These are phyloP conservation scores for Mormyrops boulengeri DNA, from an alignment of 2,797 vertebrate genomes.

Conservation along the genomic window DNA sequence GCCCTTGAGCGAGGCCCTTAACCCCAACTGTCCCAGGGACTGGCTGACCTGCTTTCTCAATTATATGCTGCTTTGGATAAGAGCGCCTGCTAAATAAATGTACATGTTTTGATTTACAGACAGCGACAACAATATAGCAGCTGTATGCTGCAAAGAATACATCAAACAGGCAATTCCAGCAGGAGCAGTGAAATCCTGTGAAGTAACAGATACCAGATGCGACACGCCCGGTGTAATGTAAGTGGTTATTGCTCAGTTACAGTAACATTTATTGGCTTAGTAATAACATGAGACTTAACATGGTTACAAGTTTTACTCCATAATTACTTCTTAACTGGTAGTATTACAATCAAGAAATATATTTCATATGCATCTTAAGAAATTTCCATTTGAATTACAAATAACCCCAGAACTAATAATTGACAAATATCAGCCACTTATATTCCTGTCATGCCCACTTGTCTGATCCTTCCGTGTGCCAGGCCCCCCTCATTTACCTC, in stretches of 20 bases:
- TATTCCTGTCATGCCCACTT: no score
- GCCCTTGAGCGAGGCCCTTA: not conserved
- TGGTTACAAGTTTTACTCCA: not conserved
- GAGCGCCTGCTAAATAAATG: not conserved
- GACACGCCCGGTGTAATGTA: not conserved
- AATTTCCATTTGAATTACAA: not conserved
- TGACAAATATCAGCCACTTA: not conserved
- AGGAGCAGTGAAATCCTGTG: not conserved
- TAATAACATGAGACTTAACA: not conserved
- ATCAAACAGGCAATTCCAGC: no score
- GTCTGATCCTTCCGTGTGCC: no score
- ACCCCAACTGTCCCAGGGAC: not conserved
- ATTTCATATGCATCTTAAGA: not conserved
- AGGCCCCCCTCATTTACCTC: no score
- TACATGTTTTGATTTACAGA: not conserved
- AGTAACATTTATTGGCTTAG: not conserved
- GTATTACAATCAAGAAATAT: not conserved
- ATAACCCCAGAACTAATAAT: not conserved
- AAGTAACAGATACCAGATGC: not conserved
- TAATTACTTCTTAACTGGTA: not conserved
- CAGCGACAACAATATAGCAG: rapidly evolving
- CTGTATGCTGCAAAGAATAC: not conserved
- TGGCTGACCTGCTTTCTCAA: not conserved
- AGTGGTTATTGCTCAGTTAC: not conserved
- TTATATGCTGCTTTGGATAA: not conserved